Evolutionary conservation across 2,797 vertebrate species (phyloP).

Genomic region (Sitta carolinensis): DNA sequence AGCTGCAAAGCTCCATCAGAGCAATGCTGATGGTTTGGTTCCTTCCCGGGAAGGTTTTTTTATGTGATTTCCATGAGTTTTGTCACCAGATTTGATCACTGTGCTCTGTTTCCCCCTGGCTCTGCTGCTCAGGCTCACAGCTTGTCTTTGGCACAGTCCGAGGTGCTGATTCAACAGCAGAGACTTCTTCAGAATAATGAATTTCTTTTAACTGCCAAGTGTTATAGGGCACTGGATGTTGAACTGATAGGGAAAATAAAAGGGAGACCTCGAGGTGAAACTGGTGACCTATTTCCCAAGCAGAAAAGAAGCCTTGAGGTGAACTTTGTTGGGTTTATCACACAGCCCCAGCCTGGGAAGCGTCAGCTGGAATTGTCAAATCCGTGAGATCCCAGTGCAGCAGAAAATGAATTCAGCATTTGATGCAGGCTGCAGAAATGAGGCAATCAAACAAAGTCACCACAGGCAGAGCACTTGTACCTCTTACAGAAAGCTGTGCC

Average conservation of each 20-base stretch:
- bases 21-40: neutral
- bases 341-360: neutral
- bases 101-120: neutral
- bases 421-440: neutral
- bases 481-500: neutral
- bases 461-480: neutral
- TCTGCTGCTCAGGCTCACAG: neutral
- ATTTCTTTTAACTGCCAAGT: conserved; percentile 27
- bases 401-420: neutral
- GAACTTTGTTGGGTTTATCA: conserved; percentile 14
- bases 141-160: conserved; percentile 11
- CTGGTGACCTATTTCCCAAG: conserved; percentile 13
- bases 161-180: conserved; percentile 43
- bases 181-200: neutral
- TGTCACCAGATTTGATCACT: neutral
- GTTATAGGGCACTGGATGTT: conserved; percentile 11
- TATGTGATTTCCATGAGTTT: neutral
- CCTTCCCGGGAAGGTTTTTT: neutral
- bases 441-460: neutral
- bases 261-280: neutral
- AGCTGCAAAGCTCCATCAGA: neutral
- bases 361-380: neutral
- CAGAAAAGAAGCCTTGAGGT: neutral
- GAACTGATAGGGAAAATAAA: conserved; percentile 44
- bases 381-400: neutral